phyloP scores from a whole-genome alignment of 2,113 vertebrate species.

The Percopsis transmontana region DNA sequence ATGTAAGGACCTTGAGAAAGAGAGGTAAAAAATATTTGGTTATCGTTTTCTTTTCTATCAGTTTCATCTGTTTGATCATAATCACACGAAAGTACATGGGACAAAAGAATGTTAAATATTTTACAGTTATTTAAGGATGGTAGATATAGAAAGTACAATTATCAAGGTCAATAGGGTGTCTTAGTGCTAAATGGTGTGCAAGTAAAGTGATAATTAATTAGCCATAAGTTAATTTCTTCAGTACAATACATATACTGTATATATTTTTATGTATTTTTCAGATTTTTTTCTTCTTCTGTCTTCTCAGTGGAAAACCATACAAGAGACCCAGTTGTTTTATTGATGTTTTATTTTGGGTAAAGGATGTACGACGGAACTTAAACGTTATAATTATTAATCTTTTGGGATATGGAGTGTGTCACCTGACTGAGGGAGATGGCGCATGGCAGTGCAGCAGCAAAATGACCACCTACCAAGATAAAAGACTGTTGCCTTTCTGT shows the following conservation, averaged over 20 bases:
- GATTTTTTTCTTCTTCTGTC: no score
- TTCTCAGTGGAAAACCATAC: neutral
- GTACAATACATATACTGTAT: no score
- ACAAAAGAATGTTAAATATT: slow-evolving; percentile 16
- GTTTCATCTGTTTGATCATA: slow-evolving; percentile 15
- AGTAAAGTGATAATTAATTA: no score
- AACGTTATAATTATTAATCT: slow-evolving; percentile 21
- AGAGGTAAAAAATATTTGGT: neutral
- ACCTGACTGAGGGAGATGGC: slow-evolving; percentile 44
- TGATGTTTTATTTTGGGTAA: slow-evolving; percentile 1
- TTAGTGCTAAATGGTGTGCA: no score
- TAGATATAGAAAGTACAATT: neutral
- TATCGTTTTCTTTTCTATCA: neutral
- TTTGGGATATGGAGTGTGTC: neutral
- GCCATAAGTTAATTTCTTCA: no score
- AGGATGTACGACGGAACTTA: slow-evolving; percentile 12
- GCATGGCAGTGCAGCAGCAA: slow-evolving; percentile 44
- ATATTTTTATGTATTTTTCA: no score
- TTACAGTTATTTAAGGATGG: neutral
- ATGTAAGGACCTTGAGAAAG: slow-evolving; percentile 29
- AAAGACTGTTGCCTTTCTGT: slow-evolving; percentile 47
- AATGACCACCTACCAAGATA: slow-evolving; percentile 67
- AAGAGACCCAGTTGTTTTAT: slow-evolving; percentile 4
- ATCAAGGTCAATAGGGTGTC: neutral
- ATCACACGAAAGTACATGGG: slow-evolving; percentile 21